phyloP scores from a whole-genome alignment of 2,888 invertebrate species.

The Formica aserva region DNA sequence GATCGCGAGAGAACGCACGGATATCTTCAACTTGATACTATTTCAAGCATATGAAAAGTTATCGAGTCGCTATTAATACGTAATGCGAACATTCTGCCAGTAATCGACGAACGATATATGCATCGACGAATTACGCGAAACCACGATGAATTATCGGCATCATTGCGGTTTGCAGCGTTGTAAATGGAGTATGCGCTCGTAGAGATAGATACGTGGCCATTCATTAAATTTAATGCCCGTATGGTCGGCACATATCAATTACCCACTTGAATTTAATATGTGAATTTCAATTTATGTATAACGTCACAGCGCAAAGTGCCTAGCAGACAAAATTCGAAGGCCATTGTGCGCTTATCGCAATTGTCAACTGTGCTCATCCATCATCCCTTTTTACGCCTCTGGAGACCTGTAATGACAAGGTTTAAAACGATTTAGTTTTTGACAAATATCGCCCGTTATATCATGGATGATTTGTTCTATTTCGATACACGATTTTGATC shows the following conservation, averaged over 20 bases:
- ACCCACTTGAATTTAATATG: constrained; percentile 55
- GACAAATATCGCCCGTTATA: constrained; percentile 22
- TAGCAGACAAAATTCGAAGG: constrained; percentile 30
- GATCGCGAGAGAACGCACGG: not conserved
- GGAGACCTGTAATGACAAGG: not conserved
- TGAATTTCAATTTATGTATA: constrained; percentile 54
- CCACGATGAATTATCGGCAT: constrained; percentile 54
- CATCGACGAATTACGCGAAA: constrained; percentile 49
- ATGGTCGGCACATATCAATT: constrained; percentile 53
- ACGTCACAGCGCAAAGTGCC: constrained; percentile 16
- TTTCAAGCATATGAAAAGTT: constrained; percentile 1
- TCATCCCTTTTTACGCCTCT: constrained; percentile 34
- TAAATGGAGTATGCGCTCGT: constrained; percentile 52
- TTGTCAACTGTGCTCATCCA: constrained; percentile 21
- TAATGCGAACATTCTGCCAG: constrained; percentile 31
- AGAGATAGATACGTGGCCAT: constrained; percentile 51
- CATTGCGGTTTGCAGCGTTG: constrained; percentile 50
- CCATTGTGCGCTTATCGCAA: constrained; percentile 26
- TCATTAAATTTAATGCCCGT: constrained; percentile 55
- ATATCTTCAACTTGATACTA: not conserved
- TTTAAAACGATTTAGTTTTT: constrained; percentile 39
- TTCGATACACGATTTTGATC: constrained; percentile 22
- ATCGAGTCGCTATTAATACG: constrained; percentile 19
- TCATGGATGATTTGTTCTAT: constrained; percentile 27
- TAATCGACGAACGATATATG: constrained; percentile 48